phyloP scores from a whole-genome alignment of 2,113 vertebrate species.

The Dermatemys mawii region DNA sequence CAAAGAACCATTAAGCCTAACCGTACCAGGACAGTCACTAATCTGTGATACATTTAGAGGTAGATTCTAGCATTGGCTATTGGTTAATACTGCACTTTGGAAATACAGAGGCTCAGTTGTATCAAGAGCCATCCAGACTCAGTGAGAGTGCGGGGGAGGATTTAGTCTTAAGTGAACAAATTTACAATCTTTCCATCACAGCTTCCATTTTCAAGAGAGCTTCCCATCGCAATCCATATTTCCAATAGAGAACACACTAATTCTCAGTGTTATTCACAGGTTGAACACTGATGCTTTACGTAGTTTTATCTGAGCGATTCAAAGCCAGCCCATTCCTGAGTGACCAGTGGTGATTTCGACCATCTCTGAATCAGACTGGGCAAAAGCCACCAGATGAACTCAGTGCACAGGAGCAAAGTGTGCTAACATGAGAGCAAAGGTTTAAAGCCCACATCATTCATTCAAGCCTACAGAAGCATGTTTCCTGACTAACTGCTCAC shows the following conservation, averaged over 20 bases:
- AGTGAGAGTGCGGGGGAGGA: not conserved
- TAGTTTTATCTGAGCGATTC: not conserved
- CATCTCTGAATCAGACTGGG: not conserved
- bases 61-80: not conserved
- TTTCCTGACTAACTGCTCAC: not conserved
- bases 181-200: not conserved
- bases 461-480: not conserved
- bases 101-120: not conserved
- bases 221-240: not conserved
- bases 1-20: accelerated
- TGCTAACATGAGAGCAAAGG: not conserved
- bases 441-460: not conserved
- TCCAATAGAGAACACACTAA: not conserved
- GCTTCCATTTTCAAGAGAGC: not conserved
- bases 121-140: not conserved
- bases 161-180: not conserved
- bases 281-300: accelerated
- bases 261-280: not conserved
- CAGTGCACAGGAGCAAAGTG: not conserved
- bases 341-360: not conserved
- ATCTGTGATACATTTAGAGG: not conserved
- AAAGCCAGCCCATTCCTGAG: not conserved
- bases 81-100: not conserved
- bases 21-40: not conserved
- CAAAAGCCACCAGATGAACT: not conserved